Evolutionary conservation across 2,888 invertebrate species (phyloP), one percentile per base, ranked within the genome.

Genomic region (Eutolmus rufibarbis): DNA sequence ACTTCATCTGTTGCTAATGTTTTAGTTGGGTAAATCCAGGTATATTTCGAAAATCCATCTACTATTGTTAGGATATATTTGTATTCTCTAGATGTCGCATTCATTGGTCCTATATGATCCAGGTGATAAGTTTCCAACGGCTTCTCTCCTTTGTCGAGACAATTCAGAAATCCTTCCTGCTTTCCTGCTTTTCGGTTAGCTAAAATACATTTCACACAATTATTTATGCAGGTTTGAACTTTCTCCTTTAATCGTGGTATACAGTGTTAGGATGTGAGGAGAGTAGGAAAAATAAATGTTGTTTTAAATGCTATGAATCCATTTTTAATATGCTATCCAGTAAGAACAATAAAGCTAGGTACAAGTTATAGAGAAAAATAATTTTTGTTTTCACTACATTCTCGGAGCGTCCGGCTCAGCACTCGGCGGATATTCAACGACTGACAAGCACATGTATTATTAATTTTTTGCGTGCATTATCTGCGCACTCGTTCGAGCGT

Each of bases 21-120:
- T 85, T 90, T 91, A 0, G 88, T 89, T 0, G 91, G 91, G 76
- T 89, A 91, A 0, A 91, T n/a, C 91, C 91, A 91, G 0, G 88
- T 88, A 89, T 91, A 91, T 74, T 91, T 91, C 0, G 91, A 90
- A 76, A 90, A 91, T 0, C 88, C 91, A 88, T 91, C 91, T 0
- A 91, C 86, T 0, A 91, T 86, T 0, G 90, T 90, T 0, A 91
- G 89, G 1, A 91, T 89, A 79, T 91, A 89, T 78, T 91, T 91
- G 57, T 91, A 91, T 76, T 91, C 91, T 1, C 88, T 89, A 8
- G 43, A 57, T 0, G 91, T 91, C n/a, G 88, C 88, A 0, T 89
- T 87, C 81, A 91, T 37, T 5, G 91, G 91, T 37, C 31, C 34
- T 74, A 74, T 34, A 14, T 74, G 74, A 5, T 74, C 74, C 74